phyloP scores from a whole-genome alignment of 64 coral and sea anemone species.

The Pachyseris speciosa region DNA sequence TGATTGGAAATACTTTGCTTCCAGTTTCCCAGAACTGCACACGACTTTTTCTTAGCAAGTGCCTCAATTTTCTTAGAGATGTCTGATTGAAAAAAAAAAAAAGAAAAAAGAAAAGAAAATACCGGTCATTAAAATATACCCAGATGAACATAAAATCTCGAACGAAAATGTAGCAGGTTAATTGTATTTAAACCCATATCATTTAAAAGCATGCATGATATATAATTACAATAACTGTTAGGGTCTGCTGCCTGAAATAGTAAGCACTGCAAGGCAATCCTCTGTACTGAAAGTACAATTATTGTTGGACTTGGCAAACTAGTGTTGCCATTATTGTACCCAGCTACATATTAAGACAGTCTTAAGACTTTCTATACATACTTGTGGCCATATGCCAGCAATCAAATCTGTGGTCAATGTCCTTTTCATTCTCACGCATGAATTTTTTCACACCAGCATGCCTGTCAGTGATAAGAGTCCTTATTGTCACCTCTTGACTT shows the following conservation, averaged over 20 bases:
- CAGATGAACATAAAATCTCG: constrained; percentile 28
- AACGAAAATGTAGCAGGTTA: not conserved
- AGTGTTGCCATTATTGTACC: not conserved
- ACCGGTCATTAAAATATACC: too few species aligned
- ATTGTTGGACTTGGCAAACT: too few species aligned
- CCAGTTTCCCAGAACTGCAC: constrained; percentile 31
- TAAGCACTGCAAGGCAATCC: too few species aligned
- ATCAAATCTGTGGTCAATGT: constrained; percentile 35
- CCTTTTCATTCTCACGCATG: not conserved
- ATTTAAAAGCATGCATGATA: too few species aligned
- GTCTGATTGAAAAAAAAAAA: not conserved
- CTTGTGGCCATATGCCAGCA: constrained; percentile 59
- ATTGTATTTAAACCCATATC: too few species aligned
- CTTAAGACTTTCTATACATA: constrained; percentile 6
- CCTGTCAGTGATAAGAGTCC: constrained; percentile 38
- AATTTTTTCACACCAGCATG: not conserved
- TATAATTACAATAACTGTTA: too few species aligned
- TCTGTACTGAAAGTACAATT: too few species aligned
- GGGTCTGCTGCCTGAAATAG: too few species aligned
- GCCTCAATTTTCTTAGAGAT: constrained; percentile 45
- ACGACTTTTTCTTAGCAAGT: constrained; percentile 43
- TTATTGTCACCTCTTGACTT: not conserved
- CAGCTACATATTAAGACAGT: not conserved
- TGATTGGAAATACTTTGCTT: constrained; percentile 56
- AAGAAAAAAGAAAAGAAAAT: not conserved